Evolutionary conservation across 2,888 invertebrate genomes (phyloP).

Genomic region (Apotomis turbidana): DNA sequence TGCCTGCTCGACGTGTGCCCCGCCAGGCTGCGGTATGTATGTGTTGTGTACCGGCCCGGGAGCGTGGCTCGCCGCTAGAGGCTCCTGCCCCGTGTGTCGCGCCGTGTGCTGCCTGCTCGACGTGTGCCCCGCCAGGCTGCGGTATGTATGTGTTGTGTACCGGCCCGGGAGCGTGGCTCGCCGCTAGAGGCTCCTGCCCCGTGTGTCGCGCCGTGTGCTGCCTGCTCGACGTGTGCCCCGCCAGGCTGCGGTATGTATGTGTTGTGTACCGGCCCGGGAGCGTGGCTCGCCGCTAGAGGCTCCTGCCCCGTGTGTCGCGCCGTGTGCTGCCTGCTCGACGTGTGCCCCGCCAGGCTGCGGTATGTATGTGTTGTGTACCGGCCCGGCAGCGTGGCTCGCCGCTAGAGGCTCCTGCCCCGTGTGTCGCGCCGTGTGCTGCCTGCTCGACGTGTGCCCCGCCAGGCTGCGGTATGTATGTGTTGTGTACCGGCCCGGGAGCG

Average conservation of each 20-base stretch:
- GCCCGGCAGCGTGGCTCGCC: too few species aligned
- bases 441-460: conserved; percentile 89
- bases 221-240: conserved; percentile 57
- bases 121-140: conserved; percentile 91
- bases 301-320: conserved; percentile 90
- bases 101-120: conserved; percentile 57
- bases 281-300: conserved; percentile 46
- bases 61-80: too few species aligned
- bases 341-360: conserved; percentile 69
- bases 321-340: conserved; percentile 92
- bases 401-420: conserved; percentile 88
- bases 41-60: too few species aligned
- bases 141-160: too few species aligned
- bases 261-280: too few species aligned
- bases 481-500: too few species aligned
- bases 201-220: conserved; percentile 89
- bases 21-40: conserved; percentile 88
- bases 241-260: too few species aligned
- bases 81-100: too few species aligned
- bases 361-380: too few species aligned
- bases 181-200: too few species aligned
- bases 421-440: conserved; percentile 92
- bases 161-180: too few species aligned
- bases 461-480: too few species aligned
- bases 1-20: conserved; percentile 17